Base-by-base conservation (phyloP, 2,113 vertebrate genomes). In the Colistium nudipinnis region DNA sequence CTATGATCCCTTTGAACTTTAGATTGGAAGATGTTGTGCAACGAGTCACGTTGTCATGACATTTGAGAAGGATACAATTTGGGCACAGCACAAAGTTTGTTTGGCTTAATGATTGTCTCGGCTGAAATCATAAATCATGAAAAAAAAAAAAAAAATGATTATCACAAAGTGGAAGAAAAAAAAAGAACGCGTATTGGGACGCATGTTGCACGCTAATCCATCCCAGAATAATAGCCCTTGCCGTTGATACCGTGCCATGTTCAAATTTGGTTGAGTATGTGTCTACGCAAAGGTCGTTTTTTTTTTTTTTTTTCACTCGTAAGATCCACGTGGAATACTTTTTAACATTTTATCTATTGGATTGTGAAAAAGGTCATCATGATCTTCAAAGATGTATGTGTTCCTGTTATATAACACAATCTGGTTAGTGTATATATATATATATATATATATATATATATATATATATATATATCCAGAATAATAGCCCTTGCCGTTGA, bases 1-100 rank as follows among this genome's bases (percentile, higher is more conserved):
- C 55, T 38, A 3, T 7, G 14, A 47, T 54, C 69, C 76, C 80
- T 84, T n/a, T 92, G 89, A 91, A 91, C 90, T 89, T 88, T 87
- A 83, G 72, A 82, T 76, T n/a, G 22, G 36, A 39, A 45, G 53
- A 8, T 19, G 33, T 90, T 90, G 74, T 47, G 70, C 77, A 88
- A 87, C 35, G 19, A 17, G 88, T 87, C 90, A 90, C 84, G 79
- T 89, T 80, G 82, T 76, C 74, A 4, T 65, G 71, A 77, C 81
- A 60, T 83, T 82, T 77, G 65, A 54, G 77, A 70, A 7, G 8
- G 30, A 31, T 14, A 75, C 71, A 76, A 86, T 85, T 80, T 70
- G 54, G 80, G 59, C 52, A 9, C 44, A 78, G 41, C 49, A 12
- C 25, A 16, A 55, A 68, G 77, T 59, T 48, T 70, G 71, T 27